phyloP scores from a whole-genome alignment of 2,888 invertebrate genomes.

The Ormyrus labotus region DNA sequence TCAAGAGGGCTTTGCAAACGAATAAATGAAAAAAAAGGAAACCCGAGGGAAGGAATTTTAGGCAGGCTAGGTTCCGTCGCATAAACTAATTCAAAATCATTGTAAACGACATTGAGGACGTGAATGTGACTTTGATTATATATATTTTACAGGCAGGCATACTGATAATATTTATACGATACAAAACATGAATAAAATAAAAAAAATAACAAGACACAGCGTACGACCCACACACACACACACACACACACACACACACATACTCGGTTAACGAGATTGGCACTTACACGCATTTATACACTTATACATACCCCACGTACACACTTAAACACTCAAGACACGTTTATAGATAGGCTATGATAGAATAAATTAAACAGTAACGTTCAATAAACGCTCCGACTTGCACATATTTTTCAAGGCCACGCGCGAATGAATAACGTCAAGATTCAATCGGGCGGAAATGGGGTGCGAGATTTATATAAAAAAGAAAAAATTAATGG shows the following conservation, averaged over 20 bases:
- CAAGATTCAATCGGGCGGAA: slow-evolving; percentile 41
- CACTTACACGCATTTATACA: slow-evolving; percentile 56
- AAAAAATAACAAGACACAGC: slow-evolving; percentile 34
- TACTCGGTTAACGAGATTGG: slow-evolving; percentile 57
- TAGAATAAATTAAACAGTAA: slow-evolving; percentile 71
- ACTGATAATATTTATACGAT: slow-evolving; percentile 61
- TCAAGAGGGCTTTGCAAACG: slow-evolving; percentile 56
- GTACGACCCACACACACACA: slow-evolving; percentile 48
- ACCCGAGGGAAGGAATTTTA: slow-evolving; percentile 59
- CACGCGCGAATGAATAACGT: slow-evolving; percentile 50
- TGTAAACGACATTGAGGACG: slow-evolving; percentile 40
- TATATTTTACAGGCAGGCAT: slow-evolving; percentile 65
- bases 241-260: slow-evolving; percentile 43
- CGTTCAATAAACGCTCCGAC: slow-evolving; percentile 69
- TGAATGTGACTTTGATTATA: slow-evolving; percentile 54
- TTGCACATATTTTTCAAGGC: slow-evolving; percentile 66
- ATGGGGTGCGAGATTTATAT: slow-evolving; percentile 40
- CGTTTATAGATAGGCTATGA: slow-evolving; percentile 74
- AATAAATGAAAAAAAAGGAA: slow-evolving; percentile 45
- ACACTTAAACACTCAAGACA: slow-evolving; percentile 54
- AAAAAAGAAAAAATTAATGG: slow-evolving; percentile 48
- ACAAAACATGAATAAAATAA: slow-evolving; percentile 39
- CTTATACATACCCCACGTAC: slow-evolving; percentile 55
- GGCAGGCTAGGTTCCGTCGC: slow-evolving; percentile 67
- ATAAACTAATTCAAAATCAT: slow-evolving; percentile 63